Conservation (phyloP, 2,113 vertebrate species). For the Diphyllodes magnificus region DNA sequence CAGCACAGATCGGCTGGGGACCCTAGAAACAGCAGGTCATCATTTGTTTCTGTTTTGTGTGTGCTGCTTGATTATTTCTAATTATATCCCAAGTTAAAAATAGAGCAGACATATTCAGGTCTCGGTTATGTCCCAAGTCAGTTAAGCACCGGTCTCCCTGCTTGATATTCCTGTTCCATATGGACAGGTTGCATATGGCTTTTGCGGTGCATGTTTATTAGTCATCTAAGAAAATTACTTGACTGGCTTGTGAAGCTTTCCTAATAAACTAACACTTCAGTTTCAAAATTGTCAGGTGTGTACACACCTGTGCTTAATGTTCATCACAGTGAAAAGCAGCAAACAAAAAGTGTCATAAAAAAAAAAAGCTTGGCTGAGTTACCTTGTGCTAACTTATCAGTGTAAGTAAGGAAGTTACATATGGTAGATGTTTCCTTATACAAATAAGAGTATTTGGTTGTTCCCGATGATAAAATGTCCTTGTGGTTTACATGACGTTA, state of each 20-base stretch:
- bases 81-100: conserved; percentile 15
- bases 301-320: not conserved
- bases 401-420: not conserved
- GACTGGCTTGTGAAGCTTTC: not conserved
- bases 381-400: not conserved
- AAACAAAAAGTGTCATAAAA: not conserved
- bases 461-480: not conserved
- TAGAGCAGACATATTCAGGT: not conserved
- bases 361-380: not conserved
- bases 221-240: not conserved
- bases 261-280: not conserved
- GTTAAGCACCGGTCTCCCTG: not conserved
- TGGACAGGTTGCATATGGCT: not conserved
- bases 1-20: not conserved
- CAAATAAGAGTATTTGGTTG: not conserved
- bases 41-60: not conserved
- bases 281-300: not conserved
- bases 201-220: not conserved
- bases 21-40: not conserved
- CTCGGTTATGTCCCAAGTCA: not conserved
- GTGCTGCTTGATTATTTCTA: conserved; percentile 22
- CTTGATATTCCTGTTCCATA: not conserved
- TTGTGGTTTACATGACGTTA: not conserved
- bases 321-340: not conserved
- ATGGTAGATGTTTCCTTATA: not conserved